A percentile compares a stretch with the other conserved stretches of the same genome.
Evolutionary conservation across 1,140 invertebrate species (phyloP).

Genomic region (Prorops nasuta): DNA sequence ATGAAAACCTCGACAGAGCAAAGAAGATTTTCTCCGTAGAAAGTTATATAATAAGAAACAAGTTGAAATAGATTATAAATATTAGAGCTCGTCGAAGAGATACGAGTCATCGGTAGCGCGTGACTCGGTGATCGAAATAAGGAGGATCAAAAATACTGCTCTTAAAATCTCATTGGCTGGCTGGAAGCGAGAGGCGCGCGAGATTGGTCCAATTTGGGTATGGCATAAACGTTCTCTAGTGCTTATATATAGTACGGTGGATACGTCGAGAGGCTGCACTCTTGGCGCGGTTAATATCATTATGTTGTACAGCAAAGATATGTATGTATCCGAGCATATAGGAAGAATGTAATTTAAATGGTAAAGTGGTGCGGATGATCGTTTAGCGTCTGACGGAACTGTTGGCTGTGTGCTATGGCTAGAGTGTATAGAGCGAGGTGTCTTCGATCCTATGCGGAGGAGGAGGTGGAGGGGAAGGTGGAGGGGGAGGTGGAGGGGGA

Average conservation of each 20-base stretch:
- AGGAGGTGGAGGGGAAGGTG: conserved; percentile 8
- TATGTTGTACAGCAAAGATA: no score
- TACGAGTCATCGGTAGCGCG: no score
- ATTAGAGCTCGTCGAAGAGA: no score
- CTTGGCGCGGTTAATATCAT: conserved; percentile 16
- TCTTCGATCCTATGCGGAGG: conserved; percentile 5
- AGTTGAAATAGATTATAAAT: no score
- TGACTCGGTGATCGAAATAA: no score
- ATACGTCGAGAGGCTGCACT: no score
- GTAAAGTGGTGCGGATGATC: not conserved
- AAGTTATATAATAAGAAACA: no score
- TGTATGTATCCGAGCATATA: no score
- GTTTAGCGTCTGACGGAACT: no score
- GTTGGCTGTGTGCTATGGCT: not conserved
- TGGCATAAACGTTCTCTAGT: not conserved
- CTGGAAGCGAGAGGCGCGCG: conserved; percentile 1
- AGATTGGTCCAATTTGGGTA: conserved; percentile 15
- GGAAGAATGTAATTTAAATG: conserved; percentile 17
- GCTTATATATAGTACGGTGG: conserved; percentile 3
- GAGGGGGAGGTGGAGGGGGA: not conserved
- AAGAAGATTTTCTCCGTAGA: not conserved
- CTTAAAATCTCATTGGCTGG: not conserved
- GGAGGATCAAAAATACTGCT: no score
- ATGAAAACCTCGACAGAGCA: no score
- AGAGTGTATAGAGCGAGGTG: conserved; percentile 9